A percentile compares a stretch with the other conserved stretches of the same genome.
Conservation (phyloP, 2,888 invertebrate genomes). For the Sceliomorpha sp. region DNA sequence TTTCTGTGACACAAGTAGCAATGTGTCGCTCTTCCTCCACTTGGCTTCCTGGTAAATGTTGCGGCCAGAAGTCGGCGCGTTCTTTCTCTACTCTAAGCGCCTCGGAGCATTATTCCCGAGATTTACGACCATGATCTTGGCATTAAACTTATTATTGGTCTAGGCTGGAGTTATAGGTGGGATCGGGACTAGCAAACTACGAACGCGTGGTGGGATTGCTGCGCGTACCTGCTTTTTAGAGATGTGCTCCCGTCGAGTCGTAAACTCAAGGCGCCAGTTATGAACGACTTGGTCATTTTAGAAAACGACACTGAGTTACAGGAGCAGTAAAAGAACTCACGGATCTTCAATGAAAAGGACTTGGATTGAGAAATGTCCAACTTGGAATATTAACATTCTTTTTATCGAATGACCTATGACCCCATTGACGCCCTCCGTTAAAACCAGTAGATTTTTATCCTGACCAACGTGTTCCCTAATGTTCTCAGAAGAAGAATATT, state of each 20-base stretch:
- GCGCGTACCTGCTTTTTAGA: conserved; percentile 68
- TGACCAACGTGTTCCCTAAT: too few relatives aligned
- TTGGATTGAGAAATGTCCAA: too few relatives aligned
- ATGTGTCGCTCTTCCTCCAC: conserved; percentile 41
- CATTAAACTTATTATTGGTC: conserved; percentile 56
- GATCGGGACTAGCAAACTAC: conserved; percentile 14
- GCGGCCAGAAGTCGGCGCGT: conserved; percentile 44
- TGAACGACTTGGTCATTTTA: conserved; percentile 43
- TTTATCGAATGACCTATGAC: too few relatives aligned
- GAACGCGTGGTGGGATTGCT: conserved; percentile 61
- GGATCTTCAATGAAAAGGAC: too few relatives aligned
- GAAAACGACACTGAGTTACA: conserved; percentile 38
- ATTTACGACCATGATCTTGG: conserved; percentile 53
- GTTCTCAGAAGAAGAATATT: too few relatives aligned
- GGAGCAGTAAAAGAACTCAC: conserved; percentile 32
- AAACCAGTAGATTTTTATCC: too few relatives aligned
- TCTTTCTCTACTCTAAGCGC: conserved; percentile 32
- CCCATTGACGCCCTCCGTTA: too few relatives aligned
- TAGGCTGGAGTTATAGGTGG: conserved; percentile 42
- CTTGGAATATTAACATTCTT: too few relatives aligned
- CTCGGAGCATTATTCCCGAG: conserved; percentile 42
- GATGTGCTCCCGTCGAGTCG: conserved; percentile 61
- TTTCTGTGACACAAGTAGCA: conserved; percentile 39
- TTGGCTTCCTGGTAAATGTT: conserved; percentile 57
- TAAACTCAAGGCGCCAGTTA: conserved; percentile 57